Base-by-base conservation (phyloP, 2,113 vertebrate species). In the Climacteris rufus region DNA sequence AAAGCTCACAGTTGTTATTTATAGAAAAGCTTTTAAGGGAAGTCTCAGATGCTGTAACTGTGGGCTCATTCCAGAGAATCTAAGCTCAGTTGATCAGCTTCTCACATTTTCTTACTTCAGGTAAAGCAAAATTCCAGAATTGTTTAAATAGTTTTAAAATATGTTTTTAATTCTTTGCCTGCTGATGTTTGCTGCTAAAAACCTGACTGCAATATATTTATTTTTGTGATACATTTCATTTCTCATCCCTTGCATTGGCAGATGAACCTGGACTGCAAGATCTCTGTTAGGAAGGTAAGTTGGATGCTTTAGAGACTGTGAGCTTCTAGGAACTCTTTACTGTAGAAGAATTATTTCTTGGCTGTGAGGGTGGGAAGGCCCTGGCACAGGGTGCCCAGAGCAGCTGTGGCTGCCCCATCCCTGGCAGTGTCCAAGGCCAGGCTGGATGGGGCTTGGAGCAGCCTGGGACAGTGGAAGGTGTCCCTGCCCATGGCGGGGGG, bases 241-340 rank as follows among this genome's bases (percentile, higher is more conserved):
- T 57, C 53, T 68, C 28, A 15, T 27, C 6, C 23, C 56, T 35
- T 15, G 49, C 39, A 6, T 28, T 82, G 44, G 47, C 96, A 99
- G 98, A 98, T 50, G 98, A 98, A 53, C 98, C 98, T 5, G 98
- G 98, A 37, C 96, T 99, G 79, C 97, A 97, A 78, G 98, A 99
- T 90, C 98, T 98, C 40, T 99, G 98, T 83, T 98, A 98, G 97
- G 98, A 98, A 89, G 97, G 98, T 39, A 97, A 95, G 27, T 97
- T 94, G 19, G 98, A 98, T 15, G 97, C 93, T 65, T 87, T 98
- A 27, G 94, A 97, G 50, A 89, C 70, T 78, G 93, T 98, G 98
- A 97, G 79, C 33, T 90, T 61, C 47, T 98, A 98, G 95, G 96
- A 76, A 23, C n/a, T 69, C 25, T 74, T 81, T 47, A 15, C 24